Conservation (phyloP, 2,113 vertebrate species). For the Anseranas semipalmata region DNA sequence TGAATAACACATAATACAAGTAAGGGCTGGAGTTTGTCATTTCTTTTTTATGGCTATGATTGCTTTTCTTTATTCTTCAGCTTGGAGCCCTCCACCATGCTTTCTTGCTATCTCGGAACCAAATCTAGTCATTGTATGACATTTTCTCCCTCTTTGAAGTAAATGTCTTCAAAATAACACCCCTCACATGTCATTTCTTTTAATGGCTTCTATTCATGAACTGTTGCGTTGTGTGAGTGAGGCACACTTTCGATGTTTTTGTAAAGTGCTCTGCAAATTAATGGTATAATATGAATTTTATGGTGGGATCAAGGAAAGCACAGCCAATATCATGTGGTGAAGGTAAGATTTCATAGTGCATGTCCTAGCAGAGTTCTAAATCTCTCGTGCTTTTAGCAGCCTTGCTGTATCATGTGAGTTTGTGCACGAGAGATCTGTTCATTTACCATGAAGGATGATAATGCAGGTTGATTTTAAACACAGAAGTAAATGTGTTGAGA, state of each 20-base stretch:
- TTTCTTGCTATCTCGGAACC: not conserved
- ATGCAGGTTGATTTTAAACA: not conserved
- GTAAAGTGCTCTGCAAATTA: not conserved
- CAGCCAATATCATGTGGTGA: rapidly evolving
- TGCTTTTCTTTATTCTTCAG: not conserved
- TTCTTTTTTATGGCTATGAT: not conserved
- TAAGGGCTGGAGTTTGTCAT: not conserved
- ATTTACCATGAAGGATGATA: not conserved
- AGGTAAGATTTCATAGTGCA: not conserved
- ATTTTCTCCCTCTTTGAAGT: constrained; percentile 10
- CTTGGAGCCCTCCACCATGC: not conserved
- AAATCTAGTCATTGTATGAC: not conserved
- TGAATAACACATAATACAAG: constrained; percentile 32
- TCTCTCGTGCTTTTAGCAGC: not conserved
- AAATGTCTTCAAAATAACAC: constrained; percentile 15
- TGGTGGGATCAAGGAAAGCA: not conserved
- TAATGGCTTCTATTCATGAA: not conserved
- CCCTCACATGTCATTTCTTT: not conserved
- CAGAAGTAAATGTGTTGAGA: not conserved
- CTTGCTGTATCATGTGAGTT: rapidly evolving
- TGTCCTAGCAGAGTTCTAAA: not conserved
- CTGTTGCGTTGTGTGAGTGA: not conserved
- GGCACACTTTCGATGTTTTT: not conserved
- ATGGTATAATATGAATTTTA: not conserved
- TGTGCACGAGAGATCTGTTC: not conserved